These are phyloP conservation scores for Monopterus albus DNA, from an alignment of 2,113 vertebrate genomes.

Conservation along the genomic window DNA sequence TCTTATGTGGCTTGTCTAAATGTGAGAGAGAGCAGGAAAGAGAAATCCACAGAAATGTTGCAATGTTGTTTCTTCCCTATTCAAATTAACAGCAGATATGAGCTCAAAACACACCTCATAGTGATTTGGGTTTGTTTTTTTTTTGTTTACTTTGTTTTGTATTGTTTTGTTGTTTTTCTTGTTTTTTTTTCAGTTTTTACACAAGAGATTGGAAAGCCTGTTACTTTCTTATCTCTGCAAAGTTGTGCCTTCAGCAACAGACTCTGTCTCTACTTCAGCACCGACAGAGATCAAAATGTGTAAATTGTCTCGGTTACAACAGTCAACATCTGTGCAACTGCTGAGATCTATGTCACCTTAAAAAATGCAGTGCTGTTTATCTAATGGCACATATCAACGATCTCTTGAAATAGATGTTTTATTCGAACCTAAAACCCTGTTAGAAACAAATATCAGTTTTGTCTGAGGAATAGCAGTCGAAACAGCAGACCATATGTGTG, in stretches of 20 bases:
- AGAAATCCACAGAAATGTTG: slow-evolving; percentile 60
- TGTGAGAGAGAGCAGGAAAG: slow-evolving; percentile 67
- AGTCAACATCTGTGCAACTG: slow-evolving; percentile 63
- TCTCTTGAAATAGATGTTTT: slow-evolving; percentile 63
- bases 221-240: slow-evolving; percentile 54
- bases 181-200: slow-evolving; percentile 31
- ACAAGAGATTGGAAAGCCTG: slow-evolving; percentile 44
- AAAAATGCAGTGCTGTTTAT: slow-evolving; percentile 49
- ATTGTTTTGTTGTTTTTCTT: no score
- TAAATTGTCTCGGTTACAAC: slow-evolving; percentile 58
- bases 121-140: no score
- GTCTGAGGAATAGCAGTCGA: slow-evolving; percentile 51
- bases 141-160: no score
- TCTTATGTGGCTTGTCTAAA: slow-evolving; percentile 85
- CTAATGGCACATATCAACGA: slow-evolving; percentile 37
- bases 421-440: slow-evolving; percentile 52
- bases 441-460: slow-evolving; percentile 68
- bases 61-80: slow-evolving; percentile 10
- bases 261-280: slow-evolving; percentile 48
- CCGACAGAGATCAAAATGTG: slow-evolving; percentile 65
- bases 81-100: slow-evolving; percentile 50
- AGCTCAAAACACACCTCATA: slow-evolving; percentile 42
- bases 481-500: slow-evolving; percentile 53
- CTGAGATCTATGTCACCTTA: slow-evolving; percentile 45
- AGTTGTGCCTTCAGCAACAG: slow-evolving; percentile 67